Conservation (phyloP, 2,797 vertebrate genomes). For the Betta splendens region DNA sequence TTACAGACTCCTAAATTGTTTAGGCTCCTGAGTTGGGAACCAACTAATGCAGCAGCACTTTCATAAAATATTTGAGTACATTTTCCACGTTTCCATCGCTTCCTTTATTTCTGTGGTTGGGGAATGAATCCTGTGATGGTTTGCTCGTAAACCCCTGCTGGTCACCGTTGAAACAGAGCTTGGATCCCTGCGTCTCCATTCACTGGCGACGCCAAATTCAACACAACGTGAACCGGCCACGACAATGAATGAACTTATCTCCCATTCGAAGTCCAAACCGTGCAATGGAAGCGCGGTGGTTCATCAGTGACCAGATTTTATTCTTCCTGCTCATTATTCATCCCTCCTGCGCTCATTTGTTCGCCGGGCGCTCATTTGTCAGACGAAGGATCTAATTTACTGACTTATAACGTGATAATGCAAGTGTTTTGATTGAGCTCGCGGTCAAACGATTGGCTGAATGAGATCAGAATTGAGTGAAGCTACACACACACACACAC, state of each 20-base stretch:
- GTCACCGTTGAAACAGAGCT: conserved; percentile 49
- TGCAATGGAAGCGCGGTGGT: conserved; percentile 47
- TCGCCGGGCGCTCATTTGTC: conserved; percentile 41
- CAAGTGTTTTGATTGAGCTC: conserved; percentile 53
- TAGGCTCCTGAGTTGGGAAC: conserved; percentile 32
- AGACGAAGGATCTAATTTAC: conserved; percentile 58
- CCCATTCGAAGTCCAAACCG: conserved; percentile 57
- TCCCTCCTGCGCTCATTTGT: conserved; percentile 51
- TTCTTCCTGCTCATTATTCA: conserved; percentile 48
- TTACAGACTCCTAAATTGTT: conserved; percentile 42
- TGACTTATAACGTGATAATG: conserved; percentile 69
- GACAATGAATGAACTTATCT: conserved; percentile 62
- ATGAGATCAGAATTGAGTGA: conserved; percentile 65
- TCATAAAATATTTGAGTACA: conserved; percentile 58
- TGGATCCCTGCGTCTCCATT: conserved; percentile 55
- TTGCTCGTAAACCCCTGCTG: conserved; percentile 60
- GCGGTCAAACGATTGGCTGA: conserved; percentile 63
- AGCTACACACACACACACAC: conserved; percentile 53
- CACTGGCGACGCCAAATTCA: conserved; percentile 70
- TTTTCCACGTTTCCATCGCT: conserved; percentile 71
- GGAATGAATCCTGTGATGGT: conserved; percentile 60
- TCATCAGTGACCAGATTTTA: conserved; percentile 48
- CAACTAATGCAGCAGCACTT: conserved; percentile 51
- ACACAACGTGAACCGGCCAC: conserved; percentile 61
- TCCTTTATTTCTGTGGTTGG: conserved; percentile 59